These are phyloP conservation scores for Agapornis canus DNA, from an alignment of 2,797 vertebrate genomes.

Conservation along the genomic window DNA sequence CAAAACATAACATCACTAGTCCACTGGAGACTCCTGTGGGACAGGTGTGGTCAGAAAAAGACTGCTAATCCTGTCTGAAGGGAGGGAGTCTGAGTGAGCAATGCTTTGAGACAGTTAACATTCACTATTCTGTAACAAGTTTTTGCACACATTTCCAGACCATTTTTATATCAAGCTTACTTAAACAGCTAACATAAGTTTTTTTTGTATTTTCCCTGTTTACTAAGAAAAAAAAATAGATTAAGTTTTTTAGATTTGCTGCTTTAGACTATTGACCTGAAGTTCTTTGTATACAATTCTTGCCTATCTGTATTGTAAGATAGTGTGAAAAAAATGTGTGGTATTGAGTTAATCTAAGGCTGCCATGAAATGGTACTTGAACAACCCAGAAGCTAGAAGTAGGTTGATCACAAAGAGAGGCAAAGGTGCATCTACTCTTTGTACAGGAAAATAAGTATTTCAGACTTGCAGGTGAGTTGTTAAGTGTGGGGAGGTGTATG, in stretches of 20 bases:
- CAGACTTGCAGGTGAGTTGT: neutral
- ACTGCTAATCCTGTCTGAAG: slow-evolving; percentile 30
- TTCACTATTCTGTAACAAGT: neutral
- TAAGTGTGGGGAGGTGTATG: neutral
- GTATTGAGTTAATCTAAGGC: neutral
- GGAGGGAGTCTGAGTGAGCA: slow-evolving; percentile 6
- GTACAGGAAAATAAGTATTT: neutral
- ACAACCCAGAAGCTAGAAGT: neutral
- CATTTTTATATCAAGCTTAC: neutral
- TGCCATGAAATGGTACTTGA: neutral
- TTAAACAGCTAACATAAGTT: neutral
- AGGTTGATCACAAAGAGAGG: neutral
- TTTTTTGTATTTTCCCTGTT: neutral
- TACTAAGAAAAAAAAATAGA: neutral
- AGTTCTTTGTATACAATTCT: neutral
- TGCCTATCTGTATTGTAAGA: neutral
- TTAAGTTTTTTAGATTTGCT: neutral
- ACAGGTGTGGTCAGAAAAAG: slow-evolving; percentile 66
- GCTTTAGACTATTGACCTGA: neutral
- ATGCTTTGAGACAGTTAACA: neutral
- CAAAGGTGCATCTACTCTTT: neutral
- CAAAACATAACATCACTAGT: slow-evolving; percentile 58
- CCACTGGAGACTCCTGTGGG: slow-evolving; percentile 53
- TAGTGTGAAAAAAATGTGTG: neutral
- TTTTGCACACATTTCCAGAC: neutral